Evolutionary conservation across 2,113 vertebrate genomes (phyloP).

Genomic region (Podocnemis expansa): DNA sequence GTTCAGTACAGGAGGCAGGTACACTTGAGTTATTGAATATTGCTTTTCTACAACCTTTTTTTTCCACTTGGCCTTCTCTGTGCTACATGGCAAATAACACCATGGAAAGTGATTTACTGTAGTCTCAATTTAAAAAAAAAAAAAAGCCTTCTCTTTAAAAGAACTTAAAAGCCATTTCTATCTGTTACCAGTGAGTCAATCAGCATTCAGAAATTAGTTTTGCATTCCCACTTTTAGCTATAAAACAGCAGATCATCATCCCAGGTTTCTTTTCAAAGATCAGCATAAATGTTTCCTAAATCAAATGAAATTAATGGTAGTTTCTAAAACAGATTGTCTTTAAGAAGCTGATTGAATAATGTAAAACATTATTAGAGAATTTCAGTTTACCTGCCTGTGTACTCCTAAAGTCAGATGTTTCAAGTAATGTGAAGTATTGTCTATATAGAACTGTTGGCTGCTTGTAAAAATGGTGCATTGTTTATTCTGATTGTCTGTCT

Average conservation of each 20-base stretch:
- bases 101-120: neutral
- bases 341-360: neutral
- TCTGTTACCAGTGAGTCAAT: constrained; percentile 25
- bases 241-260: neutral
- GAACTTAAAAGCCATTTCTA: neutral
- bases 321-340: neutral
- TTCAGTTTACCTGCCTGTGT: constrained; percentile 31
- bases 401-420: constrained; percentile 59
- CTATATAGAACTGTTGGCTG: constrained; percentile 46
- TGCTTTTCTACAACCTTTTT: neutral
- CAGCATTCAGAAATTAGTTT: neutral
- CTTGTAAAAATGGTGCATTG: constrained; percentile 59
- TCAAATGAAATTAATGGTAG: neutral
- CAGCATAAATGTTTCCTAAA: neutral
- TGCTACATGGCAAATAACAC: neutral
- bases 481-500: neutral
- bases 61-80: constrained; percentile 14
- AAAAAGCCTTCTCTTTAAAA: constrained; percentile 48
- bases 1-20: constrained; percentile 11
- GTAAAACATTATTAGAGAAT: neutral
- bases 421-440: constrained; percentile 50
- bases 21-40: neutral
- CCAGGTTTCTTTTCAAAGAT: neutral
- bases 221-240: neutral
- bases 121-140: neutral